Base-by-base conservation (phyloP, 2,113 vertebrate species). In the Cavia porcellus region DNA sequence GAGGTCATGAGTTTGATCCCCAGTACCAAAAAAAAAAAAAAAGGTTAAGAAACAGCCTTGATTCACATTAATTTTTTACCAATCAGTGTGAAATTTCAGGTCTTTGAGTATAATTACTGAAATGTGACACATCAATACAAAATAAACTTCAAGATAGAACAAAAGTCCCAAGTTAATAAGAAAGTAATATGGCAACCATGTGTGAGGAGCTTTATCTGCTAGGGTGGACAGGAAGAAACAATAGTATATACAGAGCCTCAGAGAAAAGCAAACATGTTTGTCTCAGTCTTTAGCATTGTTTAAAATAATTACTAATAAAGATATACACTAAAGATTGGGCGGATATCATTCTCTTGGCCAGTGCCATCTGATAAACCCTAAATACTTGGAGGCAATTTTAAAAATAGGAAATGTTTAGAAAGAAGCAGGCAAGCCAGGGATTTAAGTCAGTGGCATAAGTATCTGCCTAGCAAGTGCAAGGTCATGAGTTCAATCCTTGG, bases 1-100 rank as follows among this genome's bases (percentile, higher is more conserved):
- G 50, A 52, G 50, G 50, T 52, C 50, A 10, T 52, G 50, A 52
- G 50, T 52, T 52, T 52, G 50, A 52, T 52, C 50, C 50, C 50
- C 50, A 52, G 50, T 11, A 52, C 50, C 50, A 52, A 11, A 52
- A 52, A 50, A 50, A 50, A 50, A 50, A 50, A 50, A 50, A 50
- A 52, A 52, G 7, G 50, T 52, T 9, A 19, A 77, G 38, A 90
- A 57, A 93, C n/a, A 75, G 59, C 14, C 32, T 92, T 64, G 12
- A 83, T 72, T 95, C n/a, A 82, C 19, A 89, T 3, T 64, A 75
- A 62, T 62, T 89, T 95, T 89, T 95, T 93, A 89, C 89, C 75
- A 59, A 42, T 24, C 52, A 68, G 2, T 32, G 30, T 7, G 52
- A 64, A 94, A 84, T 79, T 81, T 94, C 42, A 93, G 14, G n/a